phyloP scores from a whole-genome alignment of 2,888 invertebrate species.

The Melipona bicolor region DNA sequence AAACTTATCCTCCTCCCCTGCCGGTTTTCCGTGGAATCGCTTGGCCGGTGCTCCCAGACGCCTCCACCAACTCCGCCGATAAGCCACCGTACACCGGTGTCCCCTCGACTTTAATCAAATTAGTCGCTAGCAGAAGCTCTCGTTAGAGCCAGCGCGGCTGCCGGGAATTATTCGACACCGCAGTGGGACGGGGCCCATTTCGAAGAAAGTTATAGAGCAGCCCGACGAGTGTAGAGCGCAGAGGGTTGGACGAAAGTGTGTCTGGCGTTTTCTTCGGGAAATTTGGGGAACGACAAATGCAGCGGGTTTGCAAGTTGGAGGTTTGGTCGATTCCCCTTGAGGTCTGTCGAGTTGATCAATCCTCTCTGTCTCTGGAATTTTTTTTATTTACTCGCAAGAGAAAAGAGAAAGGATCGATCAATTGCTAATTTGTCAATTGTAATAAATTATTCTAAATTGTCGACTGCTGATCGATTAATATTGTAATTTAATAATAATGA shows the following conservation, averaged over 20 bases:
- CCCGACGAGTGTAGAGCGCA: background rate
- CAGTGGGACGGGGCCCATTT: background rate
- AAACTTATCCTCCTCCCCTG: slow-evolving; percentile 61
- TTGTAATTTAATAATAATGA: too few relatives aligned
- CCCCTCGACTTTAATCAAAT: slow-evolving; percentile 55
- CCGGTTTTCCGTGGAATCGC: slow-evolving; percentile 60
- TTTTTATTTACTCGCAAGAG: too few relatives aligned
- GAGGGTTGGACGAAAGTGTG: background rate
- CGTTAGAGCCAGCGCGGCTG: background rate
- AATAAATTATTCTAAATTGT: too few relatives aligned
- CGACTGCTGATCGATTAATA: too few relatives aligned
- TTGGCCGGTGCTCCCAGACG: slow-evolving; percentile 25
- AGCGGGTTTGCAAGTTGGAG: background rate
- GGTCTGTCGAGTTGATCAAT: background rate
- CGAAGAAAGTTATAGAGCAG: background rate
- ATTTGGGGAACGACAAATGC: background rate
- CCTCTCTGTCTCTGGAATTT: background rate
- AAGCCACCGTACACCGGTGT: slow-evolving; percentile 35
- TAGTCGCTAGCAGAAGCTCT: slow-evolving; percentile 46
- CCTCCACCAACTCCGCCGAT: slow-evolving; percentile 37
- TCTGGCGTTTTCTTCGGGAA: background rate
- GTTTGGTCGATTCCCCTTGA: background rate
- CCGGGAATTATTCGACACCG: background rate
- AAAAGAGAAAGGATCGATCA: too few relatives aligned
- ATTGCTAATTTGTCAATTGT: too few relatives aligned